Conservation (phyloP, 2,113 vertebrate genomes). For the Tachysurus vachellii region DNA sequence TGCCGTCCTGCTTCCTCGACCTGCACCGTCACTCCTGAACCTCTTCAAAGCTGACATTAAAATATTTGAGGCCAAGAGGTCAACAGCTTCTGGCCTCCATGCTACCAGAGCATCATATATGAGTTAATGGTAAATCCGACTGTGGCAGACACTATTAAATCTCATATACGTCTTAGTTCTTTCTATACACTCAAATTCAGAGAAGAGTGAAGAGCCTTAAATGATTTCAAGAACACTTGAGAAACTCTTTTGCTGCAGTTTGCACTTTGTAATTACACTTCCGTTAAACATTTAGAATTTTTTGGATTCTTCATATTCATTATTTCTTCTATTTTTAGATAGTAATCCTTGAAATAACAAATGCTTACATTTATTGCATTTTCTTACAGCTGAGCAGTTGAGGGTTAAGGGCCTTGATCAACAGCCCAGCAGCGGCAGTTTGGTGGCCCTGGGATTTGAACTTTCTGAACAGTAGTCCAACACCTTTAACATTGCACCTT, state of each 20-base stretch:
- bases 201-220: neutral
- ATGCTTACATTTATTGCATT: neutral
- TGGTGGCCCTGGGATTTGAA: no score
- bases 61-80: constrained; percentile 36
- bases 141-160: neutral
- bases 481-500: no score
- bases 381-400: no score
- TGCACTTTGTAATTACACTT: neutral
- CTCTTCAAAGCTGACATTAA: constrained; percentile 66
- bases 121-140: neutral
- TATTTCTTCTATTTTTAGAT: neutral
- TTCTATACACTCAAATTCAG: neutral
- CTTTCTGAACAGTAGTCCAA: no score
- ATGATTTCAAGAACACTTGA: neutral
- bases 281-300: neutral
- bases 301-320: neutral
- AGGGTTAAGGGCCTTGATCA: no score
- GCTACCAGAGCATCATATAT: constrained; percentile 21
- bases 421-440: no score
- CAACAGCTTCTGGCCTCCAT: constrained; percentile 4
- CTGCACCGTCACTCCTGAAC: constrained; percentile 15
- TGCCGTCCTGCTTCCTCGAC: constrained; percentile 31
- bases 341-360: neutral
- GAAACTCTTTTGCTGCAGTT: neutral
- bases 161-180: neutral